Evolutionary conservation across 2,113 vertebrate species (phyloP).

Genomic region (Leiothrix lutea): DNA sequence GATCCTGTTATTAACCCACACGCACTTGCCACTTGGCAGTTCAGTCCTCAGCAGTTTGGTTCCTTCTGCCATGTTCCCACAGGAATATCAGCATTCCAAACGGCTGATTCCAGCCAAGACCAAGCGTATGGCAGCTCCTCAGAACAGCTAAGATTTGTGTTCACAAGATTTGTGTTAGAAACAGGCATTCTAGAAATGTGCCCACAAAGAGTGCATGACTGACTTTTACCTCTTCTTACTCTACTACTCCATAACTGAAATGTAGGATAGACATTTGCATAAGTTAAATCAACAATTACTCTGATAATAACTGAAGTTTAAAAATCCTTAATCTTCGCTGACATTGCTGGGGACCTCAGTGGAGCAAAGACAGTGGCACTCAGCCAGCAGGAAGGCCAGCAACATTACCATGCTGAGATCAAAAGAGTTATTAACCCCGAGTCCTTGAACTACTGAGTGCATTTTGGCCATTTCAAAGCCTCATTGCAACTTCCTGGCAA

Average conservation of each 20-base stretch:
- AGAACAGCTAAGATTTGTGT: neutral
- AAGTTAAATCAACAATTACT: conserved; percentile 2
- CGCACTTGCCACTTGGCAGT: neutral
- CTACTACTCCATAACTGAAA: neutral
- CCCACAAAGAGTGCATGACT: neutral
- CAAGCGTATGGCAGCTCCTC: neutral
- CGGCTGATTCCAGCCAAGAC: neutral
- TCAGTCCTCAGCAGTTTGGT: neutral
- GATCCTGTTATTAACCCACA: neutral
- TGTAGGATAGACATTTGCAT: neutral
- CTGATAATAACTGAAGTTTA: neutral
- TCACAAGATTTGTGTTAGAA: neutral
- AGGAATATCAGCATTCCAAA: neutral
- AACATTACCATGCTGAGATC: neutral
- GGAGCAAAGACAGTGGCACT: neutral
- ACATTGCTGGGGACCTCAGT: neutral
- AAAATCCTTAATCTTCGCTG: neutral
- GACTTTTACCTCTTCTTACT: neutral
- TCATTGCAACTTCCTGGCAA: neutral
- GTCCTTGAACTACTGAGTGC: neutral
- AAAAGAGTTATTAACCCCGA: neutral
- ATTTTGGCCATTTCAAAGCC: conserved; percentile 1
- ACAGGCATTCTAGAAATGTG: neutral
- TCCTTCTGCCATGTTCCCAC: neutral
- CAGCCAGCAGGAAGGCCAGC: neutral